Evolutionary conservation across 2,113 vertebrate genomes (phyloP).

Genomic region (Protobothrops mucrosquamatus): DNA sequence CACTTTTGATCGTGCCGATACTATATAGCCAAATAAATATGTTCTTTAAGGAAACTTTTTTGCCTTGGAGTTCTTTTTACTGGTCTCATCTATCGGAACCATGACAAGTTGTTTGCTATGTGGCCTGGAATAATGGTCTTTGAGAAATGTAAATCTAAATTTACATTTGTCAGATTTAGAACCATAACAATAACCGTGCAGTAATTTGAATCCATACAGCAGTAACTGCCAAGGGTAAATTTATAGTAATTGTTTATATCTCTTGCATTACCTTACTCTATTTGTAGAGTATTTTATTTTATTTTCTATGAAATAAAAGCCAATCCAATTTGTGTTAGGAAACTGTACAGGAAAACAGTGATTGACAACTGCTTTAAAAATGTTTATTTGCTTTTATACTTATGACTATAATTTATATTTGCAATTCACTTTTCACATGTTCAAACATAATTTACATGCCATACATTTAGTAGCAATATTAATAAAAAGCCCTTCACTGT

Average conservation of each 20-base stretch:
- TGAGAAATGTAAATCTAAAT: not conserved
- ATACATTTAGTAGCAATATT: constrained; percentile 28
- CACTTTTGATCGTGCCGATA: no score
- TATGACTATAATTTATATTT: constrained; percentile 1
- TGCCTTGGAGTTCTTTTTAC: no score
- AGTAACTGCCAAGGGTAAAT: not conserved
- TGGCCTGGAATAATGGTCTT: not conserved
- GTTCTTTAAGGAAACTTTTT: no score
- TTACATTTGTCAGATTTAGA: not conserved
- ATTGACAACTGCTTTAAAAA: not conserved
- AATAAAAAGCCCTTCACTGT: constrained; percentile 34
- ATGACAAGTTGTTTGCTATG: not conserved
- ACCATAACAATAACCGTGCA: not conserved
- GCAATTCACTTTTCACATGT: not conserved
- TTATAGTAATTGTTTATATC: not conserved
- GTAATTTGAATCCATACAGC: not conserved
- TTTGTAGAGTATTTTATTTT: not conserved
- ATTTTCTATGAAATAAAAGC: not conserved
- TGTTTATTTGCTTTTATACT: not conserved
- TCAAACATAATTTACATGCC: constrained; percentile 4
- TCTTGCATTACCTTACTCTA: not conserved
- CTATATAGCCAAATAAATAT: no score
- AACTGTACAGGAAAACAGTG: not conserved
- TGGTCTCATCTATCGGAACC: no score
- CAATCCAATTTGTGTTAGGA: not conserved